Conservation (phyloP, 92 coral and sea anemone species). For the Paragorgia papillata region DNA sequence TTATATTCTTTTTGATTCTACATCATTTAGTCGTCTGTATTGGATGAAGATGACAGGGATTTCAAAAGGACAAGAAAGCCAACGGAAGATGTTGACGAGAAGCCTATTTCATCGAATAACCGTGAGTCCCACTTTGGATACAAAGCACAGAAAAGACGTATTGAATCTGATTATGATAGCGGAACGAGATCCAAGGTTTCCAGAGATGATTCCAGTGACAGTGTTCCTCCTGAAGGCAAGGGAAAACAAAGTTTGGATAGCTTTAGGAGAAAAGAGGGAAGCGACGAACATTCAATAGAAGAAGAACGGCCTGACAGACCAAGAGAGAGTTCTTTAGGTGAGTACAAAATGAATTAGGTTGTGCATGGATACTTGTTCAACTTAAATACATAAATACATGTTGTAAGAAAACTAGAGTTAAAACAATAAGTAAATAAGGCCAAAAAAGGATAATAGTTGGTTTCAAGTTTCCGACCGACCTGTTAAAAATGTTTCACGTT, state of each 20-base stretch:
- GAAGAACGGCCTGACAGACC: conserved; percentile 52
- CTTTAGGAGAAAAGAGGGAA: conserved; percentile 58
- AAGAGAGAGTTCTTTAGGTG: conserved; percentile 45
- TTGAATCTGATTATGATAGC: conserved; percentile 71
- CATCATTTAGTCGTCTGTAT: conserved; percentile 72
- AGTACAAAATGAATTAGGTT: too few species aligned
- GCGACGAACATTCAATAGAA: conserved; percentile 48
- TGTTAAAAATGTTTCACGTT: too few species aligned
- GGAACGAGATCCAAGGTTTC: conserved; percentile 59
- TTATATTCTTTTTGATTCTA: background rate
- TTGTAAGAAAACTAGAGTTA: too few species aligned
- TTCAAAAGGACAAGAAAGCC: conserved; percentile 90
- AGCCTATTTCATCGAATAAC: conserved; percentile 9
- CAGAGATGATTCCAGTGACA: conserved; percentile 60
- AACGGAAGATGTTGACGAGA: conserved; percentile 64
- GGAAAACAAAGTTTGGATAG: conserved; percentile 35
- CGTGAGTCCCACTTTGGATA: conserved; percentile 45
- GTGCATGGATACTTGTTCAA: too few species aligned
- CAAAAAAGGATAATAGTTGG: too few species aligned
- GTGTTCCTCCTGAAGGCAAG: conserved; percentile 23
- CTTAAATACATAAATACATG: too few species aligned
- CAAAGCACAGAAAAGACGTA: conserved; percentile 56
- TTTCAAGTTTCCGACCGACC: too few species aligned
- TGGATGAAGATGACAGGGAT: conserved; percentile 97
- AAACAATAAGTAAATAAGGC: too few species aligned